phyloP scores from a whole-genome alignment of 2,888 invertebrate genomes.

The Odontothrips loti region DNA sequence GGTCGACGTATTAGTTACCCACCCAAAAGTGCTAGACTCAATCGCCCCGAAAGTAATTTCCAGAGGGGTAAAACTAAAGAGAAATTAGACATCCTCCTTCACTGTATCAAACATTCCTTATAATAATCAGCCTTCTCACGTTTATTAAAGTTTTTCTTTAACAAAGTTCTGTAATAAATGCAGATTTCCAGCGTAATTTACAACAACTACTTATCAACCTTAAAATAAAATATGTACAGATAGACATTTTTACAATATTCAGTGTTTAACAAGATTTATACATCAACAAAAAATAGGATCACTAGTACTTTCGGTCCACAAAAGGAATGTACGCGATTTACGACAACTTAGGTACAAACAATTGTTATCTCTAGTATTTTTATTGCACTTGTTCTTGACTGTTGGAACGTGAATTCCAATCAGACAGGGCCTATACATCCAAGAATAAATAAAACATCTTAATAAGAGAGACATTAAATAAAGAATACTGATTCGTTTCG shows the following conservation, averaged over 20 bases:
- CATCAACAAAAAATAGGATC: neutral
- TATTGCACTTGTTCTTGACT: too few species aligned
- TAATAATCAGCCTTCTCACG: neutral
- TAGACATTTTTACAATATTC: neutral
- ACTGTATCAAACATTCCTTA: neutral
- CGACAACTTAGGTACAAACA: too few species aligned
- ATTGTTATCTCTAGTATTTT: too few species aligned
- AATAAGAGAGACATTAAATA: slow-evolving; percentile 7
- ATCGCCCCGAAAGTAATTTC: neutral
- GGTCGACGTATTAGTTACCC: neutral
- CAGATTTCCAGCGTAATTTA: neutral
- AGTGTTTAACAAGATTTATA: slow-evolving; percentile 4
- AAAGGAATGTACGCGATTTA: too few species aligned
- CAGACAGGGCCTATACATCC: neutral
- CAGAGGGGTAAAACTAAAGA: too few species aligned
- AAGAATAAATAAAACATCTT: neutral
- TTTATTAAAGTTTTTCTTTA: neutral
- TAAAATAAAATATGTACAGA: slow-evolving; percentile 15
- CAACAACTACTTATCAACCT: neutral
- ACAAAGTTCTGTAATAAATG: neutral
- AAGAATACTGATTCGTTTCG: slow-evolving; percentile 10
- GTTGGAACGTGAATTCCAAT: too few species aligned
- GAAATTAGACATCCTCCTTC: neutral
- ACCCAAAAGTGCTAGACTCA: too few species aligned
- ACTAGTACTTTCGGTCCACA: too few species aligned